Base-by-base conservation (phyloP, 2,113 vertebrate species). In the Panthera tigris region DNA sequence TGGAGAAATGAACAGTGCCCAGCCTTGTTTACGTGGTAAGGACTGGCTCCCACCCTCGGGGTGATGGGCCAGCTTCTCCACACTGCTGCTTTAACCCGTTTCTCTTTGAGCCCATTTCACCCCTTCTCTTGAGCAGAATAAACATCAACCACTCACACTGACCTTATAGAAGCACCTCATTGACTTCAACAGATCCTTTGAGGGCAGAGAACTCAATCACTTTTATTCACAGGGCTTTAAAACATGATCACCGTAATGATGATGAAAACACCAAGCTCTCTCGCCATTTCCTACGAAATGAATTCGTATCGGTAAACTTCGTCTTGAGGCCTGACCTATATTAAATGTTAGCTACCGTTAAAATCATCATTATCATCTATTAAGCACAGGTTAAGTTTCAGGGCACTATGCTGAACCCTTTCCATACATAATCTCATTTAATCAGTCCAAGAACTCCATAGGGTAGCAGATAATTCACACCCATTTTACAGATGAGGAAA, bases 41-140 rank as follows among this genome's bases (percentile, higher is more conserved):
- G 16, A 80, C 29, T 0, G 2, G 9, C 12, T 41, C 41, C 14
- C 1, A 13, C 5, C 0, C 31, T 9, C 0, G 11, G 31, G 8
- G 23, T 13, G 1, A 13, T 7, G 50, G 23, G 7, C 41, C 9
- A 2, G 15, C 48, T 27, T 48, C 55, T n/a, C 36, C 15, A 21
- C 12, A 5, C 21, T 7, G 57, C 2, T 7, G 65, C 66, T 50
- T 29, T 12, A 0, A 3, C 14, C 7, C 14, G 1, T 33, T n/a
- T 4, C 36, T 91, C 74, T 76, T 45, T 25, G 33, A 50, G 33
- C 25, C 52, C 36, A 13, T 12, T 10, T 68, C 12, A 12, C 21
- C 61, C 63, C 10, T 45, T 45, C 80, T 89, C 63, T 57, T 93
- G 19, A 68, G 74, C 18, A 50, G 27, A 68, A 41, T 52, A 79